phyloP scores from a whole-genome alignment of 53 echinoderm and acorn worm species.

The Stichopus horrens region DNA sequence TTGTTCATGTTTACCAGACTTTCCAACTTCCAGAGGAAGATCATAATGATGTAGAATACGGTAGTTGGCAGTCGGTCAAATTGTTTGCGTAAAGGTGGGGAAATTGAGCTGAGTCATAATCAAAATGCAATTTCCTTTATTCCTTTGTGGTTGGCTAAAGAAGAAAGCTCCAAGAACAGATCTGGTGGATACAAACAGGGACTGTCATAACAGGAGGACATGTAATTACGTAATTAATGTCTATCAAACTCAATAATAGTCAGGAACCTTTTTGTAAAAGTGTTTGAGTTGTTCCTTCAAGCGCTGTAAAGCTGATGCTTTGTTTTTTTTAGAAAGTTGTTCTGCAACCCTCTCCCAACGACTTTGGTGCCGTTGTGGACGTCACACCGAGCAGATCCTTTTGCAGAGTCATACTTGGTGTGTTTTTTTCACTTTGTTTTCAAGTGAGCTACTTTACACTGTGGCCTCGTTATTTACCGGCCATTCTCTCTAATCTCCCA shows the following conservation, averaged over 20 bases:
- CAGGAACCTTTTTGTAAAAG: not conserved
- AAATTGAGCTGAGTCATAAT: conserved; percentile 29
- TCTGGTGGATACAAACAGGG: not conserved
- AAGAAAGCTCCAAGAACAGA: not conserved
- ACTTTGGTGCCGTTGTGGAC: too few species aligned
- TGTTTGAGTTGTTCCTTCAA: not conserved
- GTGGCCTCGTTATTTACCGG: too few species aligned
- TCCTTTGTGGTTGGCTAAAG: not conserved
- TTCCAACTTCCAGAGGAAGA: not conserved
- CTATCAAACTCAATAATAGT: not conserved
- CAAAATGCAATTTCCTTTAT: conserved; percentile 18
- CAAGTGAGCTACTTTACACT: too few species aligned
- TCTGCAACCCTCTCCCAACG: too few species aligned
- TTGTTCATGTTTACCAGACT: not conserved
- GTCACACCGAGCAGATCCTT: too few species aligned
- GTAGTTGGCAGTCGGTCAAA: not conserved
- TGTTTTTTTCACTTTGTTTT: too few species aligned
- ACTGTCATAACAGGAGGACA: not conserved
- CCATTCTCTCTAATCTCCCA: too few species aligned
- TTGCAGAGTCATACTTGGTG: too few species aligned
- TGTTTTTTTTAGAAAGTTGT: too few species aligned
- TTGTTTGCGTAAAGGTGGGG: conserved; percentile 20
- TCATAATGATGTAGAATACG: conserved; percentile 7
- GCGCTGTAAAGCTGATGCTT: too few species aligned
- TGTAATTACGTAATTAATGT: not conserved